phyloP scores from a whole-genome alignment of 2,797 vertebrate species.

The Myioborus melanocephalus region DNA sequence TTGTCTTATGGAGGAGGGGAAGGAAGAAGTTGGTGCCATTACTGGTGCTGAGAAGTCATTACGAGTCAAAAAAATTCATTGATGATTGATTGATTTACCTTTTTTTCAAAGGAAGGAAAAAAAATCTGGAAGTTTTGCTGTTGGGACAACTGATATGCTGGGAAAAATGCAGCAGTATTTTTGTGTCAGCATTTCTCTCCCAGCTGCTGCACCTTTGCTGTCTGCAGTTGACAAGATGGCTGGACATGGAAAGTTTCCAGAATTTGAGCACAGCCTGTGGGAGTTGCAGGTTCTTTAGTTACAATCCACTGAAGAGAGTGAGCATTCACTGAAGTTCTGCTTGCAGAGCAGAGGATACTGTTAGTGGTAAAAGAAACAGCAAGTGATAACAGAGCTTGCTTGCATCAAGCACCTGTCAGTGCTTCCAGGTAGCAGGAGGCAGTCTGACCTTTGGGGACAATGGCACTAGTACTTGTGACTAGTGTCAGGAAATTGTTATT shows the following conservation, averaged over 20 bases:
- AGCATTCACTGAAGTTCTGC: not conserved
- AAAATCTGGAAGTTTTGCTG: not conserved
- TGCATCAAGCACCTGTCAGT: not conserved
- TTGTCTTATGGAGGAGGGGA: not conserved
- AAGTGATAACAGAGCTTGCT: not conserved
- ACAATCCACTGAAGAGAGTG: not conserved
- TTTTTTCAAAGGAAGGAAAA: not conserved
- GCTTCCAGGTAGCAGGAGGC: not conserved
- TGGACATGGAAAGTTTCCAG: constrained; percentile 43
- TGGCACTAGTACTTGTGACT: not conserved
- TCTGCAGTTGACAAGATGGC: constrained; percentile 25
- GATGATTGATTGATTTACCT: not conserved
- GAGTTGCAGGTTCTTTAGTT: constrained; percentile 51
- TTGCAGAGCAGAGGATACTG: not conserved
- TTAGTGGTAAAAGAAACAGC: not conserved
- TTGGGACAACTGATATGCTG: not conserved
- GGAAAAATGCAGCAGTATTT: not conserved
- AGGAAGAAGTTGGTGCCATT: not conserved
- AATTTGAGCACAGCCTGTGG: not conserved
- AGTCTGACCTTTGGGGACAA: not conserved
- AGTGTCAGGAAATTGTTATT: not conserved
- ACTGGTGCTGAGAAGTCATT: not conserved
- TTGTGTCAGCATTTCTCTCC: constrained; percentile 30
- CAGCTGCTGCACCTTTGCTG: constrained; percentile 26
- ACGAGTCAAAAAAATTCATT: not conserved